Base-by-base conservation (phyloP, 2,888 invertebrate genomes). In the Pherbina coryleti region DNA sequence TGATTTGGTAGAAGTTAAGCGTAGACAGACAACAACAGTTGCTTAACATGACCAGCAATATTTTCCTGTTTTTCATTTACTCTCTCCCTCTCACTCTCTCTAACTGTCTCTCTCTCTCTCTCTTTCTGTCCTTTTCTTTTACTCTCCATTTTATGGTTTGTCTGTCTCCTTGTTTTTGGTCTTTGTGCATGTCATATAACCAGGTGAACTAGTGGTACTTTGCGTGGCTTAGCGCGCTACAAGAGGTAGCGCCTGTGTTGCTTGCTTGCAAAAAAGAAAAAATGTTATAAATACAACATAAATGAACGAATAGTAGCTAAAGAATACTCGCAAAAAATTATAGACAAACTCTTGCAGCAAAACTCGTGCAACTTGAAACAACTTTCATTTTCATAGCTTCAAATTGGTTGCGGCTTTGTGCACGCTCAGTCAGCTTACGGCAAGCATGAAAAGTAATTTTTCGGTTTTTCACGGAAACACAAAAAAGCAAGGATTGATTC, bases 351-450 rank as follows among this genome's bases (percentile, higher is more conserved):
- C 84, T 84, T 84, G 81, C 79, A 80, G 81, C 81, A 76, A 73
- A 72, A 60, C 73, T 37, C 73, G 60, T 73, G 73, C 73, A 37
- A 17, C 44, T n/a, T n/a, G 60, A 72, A 79, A 81, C 84, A 83
- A 85, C 86, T 85, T 85, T 85, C 85, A 83, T 84, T 85, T 85
- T 85, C 85, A 83, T 78, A 80, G n/a, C 51, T 25, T 22, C 14
- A 72, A 57, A 37, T 37, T 28, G 72, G n/a, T 57, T 72, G 34
- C 19, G 25, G 60, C 17, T 64, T 25, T 1, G 11, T 11, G 44
- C 44, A 44, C 44, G 14, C 44, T 44, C 44, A 44, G 4, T 11
- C 44, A 14, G 44, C 44, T 44, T 11, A 14, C 0, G 11, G 11
- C 14, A 11, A 44, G 44, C 44, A 44, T 11, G 14, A 11, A 44